Evolutionary conservation across 2,797 vertebrate genomes (phyloP), one percentile per base, ranked within the genome.

Genomic region (Sebastolobus alascanus): DNA sequence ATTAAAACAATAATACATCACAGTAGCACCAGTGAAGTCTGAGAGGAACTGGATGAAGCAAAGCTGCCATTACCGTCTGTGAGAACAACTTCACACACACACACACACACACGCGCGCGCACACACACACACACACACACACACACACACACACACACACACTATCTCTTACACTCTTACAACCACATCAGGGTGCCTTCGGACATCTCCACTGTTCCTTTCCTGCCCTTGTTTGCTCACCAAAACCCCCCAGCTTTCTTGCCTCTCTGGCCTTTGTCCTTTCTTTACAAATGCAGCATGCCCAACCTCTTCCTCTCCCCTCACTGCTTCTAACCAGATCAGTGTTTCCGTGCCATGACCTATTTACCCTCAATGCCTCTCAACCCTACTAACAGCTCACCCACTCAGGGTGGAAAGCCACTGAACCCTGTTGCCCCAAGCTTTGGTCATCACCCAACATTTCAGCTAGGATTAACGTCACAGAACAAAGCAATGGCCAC

Each of bases 301-400:
- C 61, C 50, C 67, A 87, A 73, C 68, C 68, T 35, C 40, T 10
- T 80, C 64, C 72, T 87, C 64, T 80, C 71, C 54, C 70, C 54
- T 75, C 54, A 66, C 78, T 61, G 84, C 82, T 80, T 91, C 88
- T 73, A 78, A 82, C 79, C 77, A 87, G 75, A 92, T 93, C 90
- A 89, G 86, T 89, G 86, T 90, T 88, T 84, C 66, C n/a, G 16
- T 90, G 90, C 79, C 77, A 70, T 87, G 88, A 87, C 89, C 93
- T 84, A 70, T 93, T 91, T 88, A 87, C 75, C 88, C 76, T 70
- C 64, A 29, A 3, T 78, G 71, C 77, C 73, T 88, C 75, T 73
- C 82, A 87, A 79, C 79, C 76, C 83, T 20, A 59, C 80, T 84
- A 84, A 88, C 72, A 84, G 80, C 79, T 86, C 80, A 88, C 88